These are phyloP conservation scores for Rhincodon typus DNA, from an alignment of 2,797 vertebrate genomes.

Conservation along the genomic window DNA sequence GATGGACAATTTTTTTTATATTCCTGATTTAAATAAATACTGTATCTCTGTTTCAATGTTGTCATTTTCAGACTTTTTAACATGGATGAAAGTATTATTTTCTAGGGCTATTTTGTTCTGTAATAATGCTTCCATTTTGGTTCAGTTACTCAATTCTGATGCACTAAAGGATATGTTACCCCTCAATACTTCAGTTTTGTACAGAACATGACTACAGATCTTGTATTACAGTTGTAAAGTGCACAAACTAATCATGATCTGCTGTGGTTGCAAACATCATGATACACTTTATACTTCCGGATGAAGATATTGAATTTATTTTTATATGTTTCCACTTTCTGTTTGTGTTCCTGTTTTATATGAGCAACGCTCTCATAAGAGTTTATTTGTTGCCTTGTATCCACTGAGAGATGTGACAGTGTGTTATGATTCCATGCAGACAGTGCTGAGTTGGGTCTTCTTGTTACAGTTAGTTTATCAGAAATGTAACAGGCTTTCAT, in stretches of 20 bases:
- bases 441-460: background rate
- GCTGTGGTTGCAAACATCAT: background rate
- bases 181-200: background rate
- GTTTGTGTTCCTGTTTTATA: background rate
- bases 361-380: background rate
- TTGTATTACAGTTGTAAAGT: background rate
- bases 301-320: background rate
- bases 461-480: background rate
- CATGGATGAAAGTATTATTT: background rate
- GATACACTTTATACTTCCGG: background rate
- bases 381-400: background rate
- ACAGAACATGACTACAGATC: too few relatives aligned
- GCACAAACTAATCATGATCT: background rate
- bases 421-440: background rate
- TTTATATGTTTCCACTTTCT: background rate
- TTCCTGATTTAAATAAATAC: background rate
- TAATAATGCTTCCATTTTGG: background rate
- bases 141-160: background rate
- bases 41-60: background rate
- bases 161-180: background rate
- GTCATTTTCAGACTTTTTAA: background rate
- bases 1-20: background rate
- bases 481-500: background rate
- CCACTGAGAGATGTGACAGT: background rate
- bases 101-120: background rate